Percentiles rank a stretch among this genome's conserved stretches.
These are phyloP conservation scores for Melozone crissalis DNA, from an alignment of 2,113 vertebrate species.

Conservation along the genomic window DNA sequence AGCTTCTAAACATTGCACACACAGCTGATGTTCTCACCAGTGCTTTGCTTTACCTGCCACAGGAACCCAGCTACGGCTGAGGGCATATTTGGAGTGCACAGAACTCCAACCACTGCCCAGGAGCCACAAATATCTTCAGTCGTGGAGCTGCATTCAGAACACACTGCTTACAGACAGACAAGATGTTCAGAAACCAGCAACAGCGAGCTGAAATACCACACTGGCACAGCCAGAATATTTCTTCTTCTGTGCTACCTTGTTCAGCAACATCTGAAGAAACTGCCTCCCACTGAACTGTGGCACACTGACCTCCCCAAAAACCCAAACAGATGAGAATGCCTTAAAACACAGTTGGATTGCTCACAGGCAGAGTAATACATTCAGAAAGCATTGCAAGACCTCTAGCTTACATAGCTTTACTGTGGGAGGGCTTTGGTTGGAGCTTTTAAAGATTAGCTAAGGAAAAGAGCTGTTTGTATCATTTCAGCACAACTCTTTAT, in stretches of 20 bases:
- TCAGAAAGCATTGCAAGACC: neutral
- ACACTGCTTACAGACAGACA: neutral
- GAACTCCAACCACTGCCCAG: neutral
- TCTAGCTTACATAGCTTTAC: neutral
- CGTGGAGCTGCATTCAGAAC: neutral
- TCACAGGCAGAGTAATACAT: neutral
- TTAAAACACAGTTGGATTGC: neutral
- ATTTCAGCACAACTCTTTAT: conserved; percentile 4
- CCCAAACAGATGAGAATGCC: neutral
- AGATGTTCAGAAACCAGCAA: neutral
- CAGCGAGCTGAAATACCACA: neutral
- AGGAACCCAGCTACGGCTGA: neutral
- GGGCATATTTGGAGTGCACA: neutral
- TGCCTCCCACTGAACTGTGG: neutral
- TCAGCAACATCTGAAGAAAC: neutral
- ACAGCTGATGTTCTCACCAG: neutral
- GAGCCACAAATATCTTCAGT: neutral
- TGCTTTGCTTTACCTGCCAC: neutral
- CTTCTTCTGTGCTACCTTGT: neutral
- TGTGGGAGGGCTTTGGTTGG: neutral
- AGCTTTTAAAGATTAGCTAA: neutral
- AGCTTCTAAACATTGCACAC: neutral
- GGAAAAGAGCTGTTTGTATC: neutral
- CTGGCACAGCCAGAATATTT: neutral
- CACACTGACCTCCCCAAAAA: neutral